Evolutionary conservation across 2,888 invertebrate genomes (phyloP).

Genomic region (Thymelicus lineola): DNA sequence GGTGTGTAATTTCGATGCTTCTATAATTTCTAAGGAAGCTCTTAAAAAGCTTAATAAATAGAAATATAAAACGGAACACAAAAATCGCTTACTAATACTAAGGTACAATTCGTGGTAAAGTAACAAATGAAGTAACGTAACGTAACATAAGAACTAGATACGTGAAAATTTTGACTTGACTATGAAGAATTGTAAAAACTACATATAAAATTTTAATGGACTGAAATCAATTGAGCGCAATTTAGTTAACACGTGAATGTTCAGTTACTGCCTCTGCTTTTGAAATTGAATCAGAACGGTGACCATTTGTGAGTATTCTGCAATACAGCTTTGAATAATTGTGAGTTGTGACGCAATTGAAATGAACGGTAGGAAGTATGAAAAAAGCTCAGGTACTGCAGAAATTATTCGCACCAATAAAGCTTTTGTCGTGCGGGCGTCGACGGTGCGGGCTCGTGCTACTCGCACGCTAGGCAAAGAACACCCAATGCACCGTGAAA

Average conservation of each 20-base stretch:
- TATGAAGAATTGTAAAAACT: no score
- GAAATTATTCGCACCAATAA: constrained; percentile 70
- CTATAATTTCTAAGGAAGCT: no score
- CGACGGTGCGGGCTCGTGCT: constrained; percentile 59
- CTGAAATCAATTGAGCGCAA: constrained; percentile 3
- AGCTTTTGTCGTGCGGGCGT: constrained; percentile 70
- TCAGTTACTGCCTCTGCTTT: not conserved
- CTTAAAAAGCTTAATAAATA: no score
- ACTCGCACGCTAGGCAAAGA: constrained; percentile 69
- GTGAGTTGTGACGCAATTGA: constrained; percentile 35
- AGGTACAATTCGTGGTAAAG: no score
- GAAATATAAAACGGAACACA: no score
- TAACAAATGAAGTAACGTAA: no score
- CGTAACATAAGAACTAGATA: no score
- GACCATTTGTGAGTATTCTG: constrained; percentile 22
- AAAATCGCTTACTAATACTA: no score
- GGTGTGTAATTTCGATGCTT: no score
- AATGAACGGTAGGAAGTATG: constrained; percentile 30
- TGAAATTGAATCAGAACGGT: constrained; percentile 33
- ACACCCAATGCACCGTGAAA: constrained; percentile 83
- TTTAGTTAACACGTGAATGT: constrained; percentile 6
- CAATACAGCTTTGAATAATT: constrained; percentile 35
- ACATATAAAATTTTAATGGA: not conserved
- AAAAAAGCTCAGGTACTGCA: constrained; percentile 50
- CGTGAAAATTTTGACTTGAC: no score